These are phyloP conservation scores for Catharus ustulatus DNA, from an alignment of 2,797 vertebrate species.

Conservation along the genomic window DNA sequence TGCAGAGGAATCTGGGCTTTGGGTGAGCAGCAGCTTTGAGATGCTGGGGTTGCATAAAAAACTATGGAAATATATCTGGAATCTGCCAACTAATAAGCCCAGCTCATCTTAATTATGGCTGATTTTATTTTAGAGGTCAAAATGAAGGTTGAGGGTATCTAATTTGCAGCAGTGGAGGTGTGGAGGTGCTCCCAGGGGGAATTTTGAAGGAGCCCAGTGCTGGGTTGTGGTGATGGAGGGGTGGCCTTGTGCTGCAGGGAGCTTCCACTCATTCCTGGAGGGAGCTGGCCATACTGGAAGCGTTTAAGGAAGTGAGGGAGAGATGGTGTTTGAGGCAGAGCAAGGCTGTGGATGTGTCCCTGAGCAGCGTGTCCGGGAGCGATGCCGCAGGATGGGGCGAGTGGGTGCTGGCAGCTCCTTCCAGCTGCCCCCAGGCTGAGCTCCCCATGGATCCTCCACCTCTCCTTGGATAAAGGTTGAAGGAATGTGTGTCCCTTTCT, in stretches of 20 bases:
- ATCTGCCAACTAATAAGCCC: neutral
- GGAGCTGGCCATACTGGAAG: rapidly evolving
- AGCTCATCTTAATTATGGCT: neutral
- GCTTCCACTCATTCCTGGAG: neutral
- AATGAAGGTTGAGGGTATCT: neutral
- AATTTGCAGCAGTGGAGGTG: rapidly evolving
- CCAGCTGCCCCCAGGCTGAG: neutral
- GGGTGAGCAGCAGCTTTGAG: neutral
- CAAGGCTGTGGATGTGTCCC: neutral
- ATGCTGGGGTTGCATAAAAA: neutral
- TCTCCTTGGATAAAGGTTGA: neutral
- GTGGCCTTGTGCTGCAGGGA: neutral
- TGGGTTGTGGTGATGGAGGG: neutral
- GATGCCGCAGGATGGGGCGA: rapidly evolving
- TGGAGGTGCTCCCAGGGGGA: neutral
- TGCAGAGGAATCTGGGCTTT: neutral
- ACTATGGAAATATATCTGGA: rapidly evolving
- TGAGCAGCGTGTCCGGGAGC: rapidly evolving
- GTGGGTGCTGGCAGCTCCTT: neutral
- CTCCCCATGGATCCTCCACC: neutral
- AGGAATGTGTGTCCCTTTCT: neutral
- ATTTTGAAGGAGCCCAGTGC: neutral
- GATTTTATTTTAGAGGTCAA: neutral
- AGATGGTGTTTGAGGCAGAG: neutral
- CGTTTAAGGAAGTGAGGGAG: neutral